Conservation (phyloP, 2,113 vertebrate genomes). For the Nycticryphes semicollaris region DNA sequence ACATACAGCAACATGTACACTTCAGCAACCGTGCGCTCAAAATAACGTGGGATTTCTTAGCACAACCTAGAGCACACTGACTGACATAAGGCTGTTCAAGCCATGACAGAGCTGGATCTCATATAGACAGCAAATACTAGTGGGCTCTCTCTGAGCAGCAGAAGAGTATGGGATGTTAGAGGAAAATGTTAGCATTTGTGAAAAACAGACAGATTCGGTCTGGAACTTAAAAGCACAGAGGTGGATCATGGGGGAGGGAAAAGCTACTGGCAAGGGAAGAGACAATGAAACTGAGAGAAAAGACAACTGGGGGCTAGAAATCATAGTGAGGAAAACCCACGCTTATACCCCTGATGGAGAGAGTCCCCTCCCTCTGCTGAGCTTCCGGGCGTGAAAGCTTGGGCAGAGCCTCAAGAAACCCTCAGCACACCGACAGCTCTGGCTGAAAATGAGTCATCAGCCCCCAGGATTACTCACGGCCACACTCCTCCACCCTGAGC, state of each 20-base stretch:
- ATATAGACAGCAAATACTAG: background rate
- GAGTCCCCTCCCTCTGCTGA: background rate
- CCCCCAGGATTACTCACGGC: slow-evolving; percentile 49
- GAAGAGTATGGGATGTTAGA: background rate
- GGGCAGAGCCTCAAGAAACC: slow-evolving; percentile 11
- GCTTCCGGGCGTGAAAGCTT: background rate
- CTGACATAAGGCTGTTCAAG: background rate
- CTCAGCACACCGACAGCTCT: background rate
- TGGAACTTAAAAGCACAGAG: background rate
- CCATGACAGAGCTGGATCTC: background rate
- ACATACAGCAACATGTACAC: background rate
- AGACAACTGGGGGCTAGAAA: background rate
- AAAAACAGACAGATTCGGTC: background rate
- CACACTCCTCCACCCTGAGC: background rate
- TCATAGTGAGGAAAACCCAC: background rate
- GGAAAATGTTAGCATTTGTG: background rate
- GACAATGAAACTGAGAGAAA: background rate
- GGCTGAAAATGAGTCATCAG: slow-evolving; percentile 60
- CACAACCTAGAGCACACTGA: background rate
- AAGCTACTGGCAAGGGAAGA: background rate
- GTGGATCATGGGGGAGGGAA: background rate
- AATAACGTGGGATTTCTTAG: background rate
- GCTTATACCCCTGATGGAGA: background rate
- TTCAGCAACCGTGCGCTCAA: background rate
- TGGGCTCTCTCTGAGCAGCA: background rate